Percentiles rank a stretch among this genome's conserved stretches.
Conservation (phyloP, 2,797 vertebrate genomes). For the Dromococcyx pavoninus region DNA sequence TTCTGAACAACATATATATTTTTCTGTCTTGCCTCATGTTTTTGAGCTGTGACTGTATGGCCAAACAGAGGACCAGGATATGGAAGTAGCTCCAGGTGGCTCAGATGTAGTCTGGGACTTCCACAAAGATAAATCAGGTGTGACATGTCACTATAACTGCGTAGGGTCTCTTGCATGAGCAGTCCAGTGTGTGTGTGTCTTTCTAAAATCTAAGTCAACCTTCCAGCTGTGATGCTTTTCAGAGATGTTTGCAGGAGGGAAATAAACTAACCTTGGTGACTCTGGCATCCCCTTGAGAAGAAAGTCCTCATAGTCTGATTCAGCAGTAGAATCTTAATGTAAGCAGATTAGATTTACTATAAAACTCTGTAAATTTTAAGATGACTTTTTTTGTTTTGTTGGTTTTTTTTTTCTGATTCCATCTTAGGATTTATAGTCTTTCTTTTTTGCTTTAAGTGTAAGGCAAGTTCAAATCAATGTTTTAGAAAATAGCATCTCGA, state of each 20-base stretch:
- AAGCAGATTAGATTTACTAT: background rate
- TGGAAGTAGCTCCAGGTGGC: background rate
- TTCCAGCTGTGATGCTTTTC: background rate
- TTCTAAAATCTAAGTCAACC: background rate
- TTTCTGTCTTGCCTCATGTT: background rate
- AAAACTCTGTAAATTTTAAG: background rate
- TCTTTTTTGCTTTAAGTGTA: slow-evolving; percentile 14
- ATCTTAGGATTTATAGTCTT: slow-evolving; percentile 9
- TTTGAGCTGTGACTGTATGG: background rate
- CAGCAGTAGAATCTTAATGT: background rate
- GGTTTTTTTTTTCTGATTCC: background rate
- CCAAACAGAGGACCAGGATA: background rate
- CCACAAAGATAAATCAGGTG: background rate
- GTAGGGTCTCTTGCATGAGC: background rate
- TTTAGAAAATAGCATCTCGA: slow-evolving; percentile 18
- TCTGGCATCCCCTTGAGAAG: background rate
- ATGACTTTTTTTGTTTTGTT: background rate
- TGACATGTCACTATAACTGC: background rate
- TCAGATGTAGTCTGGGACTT: background rate
- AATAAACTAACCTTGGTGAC: background rate
- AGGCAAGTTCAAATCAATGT: slow-evolving; percentile 24
- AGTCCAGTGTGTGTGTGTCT: background rate
- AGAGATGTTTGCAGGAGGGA: background rate
- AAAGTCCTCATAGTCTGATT: background rate
- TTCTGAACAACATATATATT: background rate